Base-by-base conservation (phyloP, 1,140 invertebrate species). In the Cherax destructor region DNA sequence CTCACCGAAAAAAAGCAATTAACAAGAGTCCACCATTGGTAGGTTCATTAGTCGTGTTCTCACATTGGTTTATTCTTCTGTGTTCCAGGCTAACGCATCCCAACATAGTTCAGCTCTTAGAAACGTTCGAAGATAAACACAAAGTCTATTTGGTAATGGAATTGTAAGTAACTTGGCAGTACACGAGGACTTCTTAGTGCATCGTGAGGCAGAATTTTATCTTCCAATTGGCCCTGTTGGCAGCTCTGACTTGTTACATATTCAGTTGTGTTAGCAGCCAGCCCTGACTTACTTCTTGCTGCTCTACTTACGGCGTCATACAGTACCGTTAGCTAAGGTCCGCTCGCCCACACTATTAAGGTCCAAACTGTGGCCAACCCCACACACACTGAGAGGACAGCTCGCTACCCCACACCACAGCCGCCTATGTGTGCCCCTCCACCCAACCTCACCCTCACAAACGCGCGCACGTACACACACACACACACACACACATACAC, bases 71-170 rank as follows among this genome's bases (percentile, higher is more conserved):
- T 84, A 88, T 86, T 93, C 89, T 93, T 92, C 83, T 91, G 83
- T 88, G 76, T 96, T 96, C 50, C 95, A 99, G 99, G 96, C 96
- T 99, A 95, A 98, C 97, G 93, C 99, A 99, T 96, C 98, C 98
- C 47, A 99, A 99, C 95, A 99, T 99, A 94, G 99, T 99, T 88
- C 98, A 99, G 95, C 96, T 99, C 90, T 95, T 99, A 93, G 99
- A 99, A 95, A 99, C 99, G 18, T 99, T 97, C 94, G 99, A 99
- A 95, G 99, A 99, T 94, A 99, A 99, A 95, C 97, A 97, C 93
- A 98, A 99, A 95, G 98, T 99, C 74, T 99, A 99, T 95, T 96
- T 99, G 85, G 97, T 99, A 61, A 99, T 99, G 99, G 99, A 99
- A 95, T 95, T 99, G 97, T 98, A 96, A 97, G 97, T 97, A 93